These are phyloP conservation scores for Oostethus manadensis DNA, from an alignment of 2,113 vertebrate species.

Conservation along the genomic window DNA sequence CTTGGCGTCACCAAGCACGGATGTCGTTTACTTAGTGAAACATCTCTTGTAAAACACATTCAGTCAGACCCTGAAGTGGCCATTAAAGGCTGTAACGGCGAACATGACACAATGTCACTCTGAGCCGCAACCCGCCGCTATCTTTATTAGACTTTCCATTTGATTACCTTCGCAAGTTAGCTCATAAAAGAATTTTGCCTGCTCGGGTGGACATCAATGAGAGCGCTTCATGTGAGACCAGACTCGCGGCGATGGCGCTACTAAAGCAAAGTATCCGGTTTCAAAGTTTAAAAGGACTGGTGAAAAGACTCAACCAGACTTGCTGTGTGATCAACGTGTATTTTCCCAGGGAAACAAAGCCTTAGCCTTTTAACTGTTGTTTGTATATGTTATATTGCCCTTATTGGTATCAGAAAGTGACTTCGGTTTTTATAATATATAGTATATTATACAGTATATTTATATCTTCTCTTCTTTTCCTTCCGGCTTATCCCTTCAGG, in stretches of 20 bases:
- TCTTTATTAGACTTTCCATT: conserved; percentile 31
- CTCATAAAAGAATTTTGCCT: conserved; percentile 37
- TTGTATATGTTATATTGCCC: no score
- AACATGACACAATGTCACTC: conserved; percentile 24
- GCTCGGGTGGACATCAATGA: conserved; percentile 33
- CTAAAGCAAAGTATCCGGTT: conserved; percentile 19
- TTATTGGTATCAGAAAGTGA: no score
- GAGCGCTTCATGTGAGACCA: conserved; percentile 29
- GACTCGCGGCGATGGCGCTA: not conserved
- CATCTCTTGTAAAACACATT: not conserved
- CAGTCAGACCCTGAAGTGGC: conserved; percentile 13
- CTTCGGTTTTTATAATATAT: no score
- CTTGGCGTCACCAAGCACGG: conserved; percentile 7
- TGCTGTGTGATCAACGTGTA: no score
- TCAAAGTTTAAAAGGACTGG: conserved; percentile 11
- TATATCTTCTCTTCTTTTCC: no score
- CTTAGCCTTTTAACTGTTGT: no score
- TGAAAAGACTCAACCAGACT: not conserved
- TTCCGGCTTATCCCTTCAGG: no score
- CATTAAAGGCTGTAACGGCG: conserved; percentile 7
- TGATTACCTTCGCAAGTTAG: conserved; percentile 34
- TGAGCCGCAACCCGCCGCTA: conserved; percentile 25
- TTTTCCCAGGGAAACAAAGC: no score
- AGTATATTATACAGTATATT: no score
- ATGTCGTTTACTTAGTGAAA: conserved; percentile 12